phyloP scores from a whole-genome alignment of 2,113 vertebrate genomes.

The Oenanthe melanoleuca region DNA sequence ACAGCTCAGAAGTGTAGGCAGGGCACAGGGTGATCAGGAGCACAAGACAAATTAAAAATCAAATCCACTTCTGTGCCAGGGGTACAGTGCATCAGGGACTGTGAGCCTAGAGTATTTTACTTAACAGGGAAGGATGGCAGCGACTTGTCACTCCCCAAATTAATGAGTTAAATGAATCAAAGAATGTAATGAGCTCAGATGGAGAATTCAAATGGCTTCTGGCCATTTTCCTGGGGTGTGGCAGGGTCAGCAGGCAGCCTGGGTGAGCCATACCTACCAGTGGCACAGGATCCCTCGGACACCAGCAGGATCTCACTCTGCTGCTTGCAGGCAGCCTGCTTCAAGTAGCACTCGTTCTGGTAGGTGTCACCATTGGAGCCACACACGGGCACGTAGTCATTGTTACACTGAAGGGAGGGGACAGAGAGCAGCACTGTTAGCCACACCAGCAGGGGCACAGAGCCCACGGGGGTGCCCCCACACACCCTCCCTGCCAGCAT shows the following conservation, averaged over 20 bases:
- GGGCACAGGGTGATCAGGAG: background rate
- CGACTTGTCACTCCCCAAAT: background rate
- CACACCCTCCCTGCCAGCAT: rapidly evolving
- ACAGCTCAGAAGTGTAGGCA: background rate
- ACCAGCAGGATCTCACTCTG: slow-evolving; percentile 93
- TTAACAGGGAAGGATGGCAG: background rate
- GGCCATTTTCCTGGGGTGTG: background rate
- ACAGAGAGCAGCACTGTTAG: background rate
- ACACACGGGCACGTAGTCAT: slow-evolving; percentile 95
- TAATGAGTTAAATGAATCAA: background rate
- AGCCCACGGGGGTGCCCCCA: rapidly evolving
- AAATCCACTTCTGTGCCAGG: background rate
- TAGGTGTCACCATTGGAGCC: slow-evolving; percentile 98
- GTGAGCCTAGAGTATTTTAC: background rate
- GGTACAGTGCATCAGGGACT: background rate
- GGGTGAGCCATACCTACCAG: slow-evolving; percentile 75
- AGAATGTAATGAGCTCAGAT: background rate
- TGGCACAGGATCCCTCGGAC: slow-evolving; percentile 92
- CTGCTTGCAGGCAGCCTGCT: slow-evolving; percentile 96
- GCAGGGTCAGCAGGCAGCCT: background rate
- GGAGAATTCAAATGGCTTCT: background rate
- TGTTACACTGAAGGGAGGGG: slow-evolving; percentile 85
- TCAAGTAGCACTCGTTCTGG: slow-evolving; percentile 96
- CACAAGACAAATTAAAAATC: background rate
- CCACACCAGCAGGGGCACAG: background rate